Conservation (phyloP, 2,888 invertebrate species). For the Rhamphomyia laevipes region DNA sequence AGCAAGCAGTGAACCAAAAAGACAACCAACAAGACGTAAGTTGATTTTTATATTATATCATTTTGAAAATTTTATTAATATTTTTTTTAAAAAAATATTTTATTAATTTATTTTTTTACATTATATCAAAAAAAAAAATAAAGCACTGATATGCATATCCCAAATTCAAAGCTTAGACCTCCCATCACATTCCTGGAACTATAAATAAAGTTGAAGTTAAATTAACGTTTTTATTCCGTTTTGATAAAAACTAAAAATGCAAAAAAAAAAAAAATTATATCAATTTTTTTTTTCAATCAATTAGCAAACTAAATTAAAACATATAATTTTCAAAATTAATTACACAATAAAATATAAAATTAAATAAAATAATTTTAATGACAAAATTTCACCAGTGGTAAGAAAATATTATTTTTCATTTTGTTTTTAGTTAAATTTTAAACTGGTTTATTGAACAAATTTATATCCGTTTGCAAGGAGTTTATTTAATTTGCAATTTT, state of each 20-base stretch:
- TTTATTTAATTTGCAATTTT: no score
- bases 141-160: slow-evolving; percentile 36
- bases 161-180: slow-evolving; percentile 38
- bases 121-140: background rate
- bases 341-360: no score
- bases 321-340: background rate
- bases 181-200: slow-evolving; percentile 13
- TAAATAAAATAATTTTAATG: background rate
- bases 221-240: no score
- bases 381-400: no score
- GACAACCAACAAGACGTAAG: slow-evolving; percentile 58
- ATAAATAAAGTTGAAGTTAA: slow-evolving; percentile 6
- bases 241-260: no score
- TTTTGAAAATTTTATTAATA: background rate
- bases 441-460: no score
- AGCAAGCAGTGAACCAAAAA: slow-evolving; percentile 46
- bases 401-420: no score
- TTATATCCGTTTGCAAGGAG: no score
- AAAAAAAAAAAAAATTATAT: slow-evolving; percentile 24
- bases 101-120: background rate
- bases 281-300: slow-evolving; percentile 7
- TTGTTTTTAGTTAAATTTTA: no score
- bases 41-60: slow-evolving; percentile 27
- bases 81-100: no score
- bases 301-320: slow-evolving; percentile 5